Evolutionary conservation across 2,888 invertebrate species (phyloP).

Genomic region (Microchrysa polita): DNA sequence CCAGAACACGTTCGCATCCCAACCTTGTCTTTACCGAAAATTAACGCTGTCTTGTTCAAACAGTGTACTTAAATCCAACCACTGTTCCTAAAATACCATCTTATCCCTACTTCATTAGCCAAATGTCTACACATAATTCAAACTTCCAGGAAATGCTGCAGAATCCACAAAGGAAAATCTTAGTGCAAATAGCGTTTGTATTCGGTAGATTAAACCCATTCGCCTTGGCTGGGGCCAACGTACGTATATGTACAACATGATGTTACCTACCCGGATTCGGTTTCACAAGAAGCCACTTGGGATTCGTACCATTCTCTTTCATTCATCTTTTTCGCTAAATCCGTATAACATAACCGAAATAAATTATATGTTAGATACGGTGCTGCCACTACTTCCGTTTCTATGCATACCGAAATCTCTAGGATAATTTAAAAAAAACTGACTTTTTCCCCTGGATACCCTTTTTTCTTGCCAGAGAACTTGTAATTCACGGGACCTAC

Average conservation of each 20-base stretch:
- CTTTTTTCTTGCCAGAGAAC: not conserved
- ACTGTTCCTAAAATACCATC: constrained; percentile 8
- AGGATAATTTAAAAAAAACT: constrained; percentile 5
- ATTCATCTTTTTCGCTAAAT: constrained; percentile 4
- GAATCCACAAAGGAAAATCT: constrained; percentile 2
- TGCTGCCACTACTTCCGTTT: not conserved
- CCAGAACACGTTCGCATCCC: too few species aligned
- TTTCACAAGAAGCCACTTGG: constrained; percentile 8
- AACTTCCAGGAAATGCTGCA: not conserved
- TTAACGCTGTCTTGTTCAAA: too few species aligned
- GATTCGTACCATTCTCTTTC: not conserved
- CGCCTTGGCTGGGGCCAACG: not conserved
- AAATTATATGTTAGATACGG: constrained; percentile 17
- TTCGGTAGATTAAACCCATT: constrained; percentile 1
- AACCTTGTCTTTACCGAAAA: too few species aligned
- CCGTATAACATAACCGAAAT: constrained; percentile 11
- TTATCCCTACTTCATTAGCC: not conserved
- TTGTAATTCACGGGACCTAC: not conserved
- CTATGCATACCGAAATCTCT: not conserved
- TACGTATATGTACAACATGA: not conserved
- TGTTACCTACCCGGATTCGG: not conserved
- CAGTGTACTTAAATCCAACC: not conserved
- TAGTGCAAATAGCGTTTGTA: constrained; percentile 2
- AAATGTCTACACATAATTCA: constrained; percentile 8
- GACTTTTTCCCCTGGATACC: not conserved